Evolutionary conservation across 1,140 invertebrate species (phyloP), one percentile per base, ranked within the genome.

Genomic region (Caenorhabditis brenneri): DNA sequence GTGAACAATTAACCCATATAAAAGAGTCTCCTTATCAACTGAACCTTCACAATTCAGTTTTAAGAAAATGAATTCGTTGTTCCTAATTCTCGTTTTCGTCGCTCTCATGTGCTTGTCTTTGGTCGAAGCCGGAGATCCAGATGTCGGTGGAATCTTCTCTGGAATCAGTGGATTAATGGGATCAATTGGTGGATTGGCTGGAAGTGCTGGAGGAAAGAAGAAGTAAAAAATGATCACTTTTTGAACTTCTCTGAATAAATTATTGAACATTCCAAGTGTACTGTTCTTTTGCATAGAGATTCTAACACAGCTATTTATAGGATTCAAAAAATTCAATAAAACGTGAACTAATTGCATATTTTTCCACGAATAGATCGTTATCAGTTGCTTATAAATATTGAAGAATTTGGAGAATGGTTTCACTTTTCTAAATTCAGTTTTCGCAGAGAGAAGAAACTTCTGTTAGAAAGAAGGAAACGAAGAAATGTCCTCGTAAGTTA

Each of bases 121-220:
- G 7, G 15, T 42, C 22, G 65, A 74, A 24, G 65, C 65, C 15
- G 65, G n/a, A 24, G 65, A 42, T 42, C 36, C 65, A 42, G 65
- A 74, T 74, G 4, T 74, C n/a, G 65, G 65, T 19, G 65, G 65
- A 42, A 74, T 74, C 36, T 74, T 74, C 65, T 42, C 36, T 27
- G 65, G 65, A 74, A 2, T 74, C 65, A 5, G 19, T 12, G 65
- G 65, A 46, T n/a, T 74, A n/a, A 4, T 74, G 2, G 33, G 36
- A 42, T 74, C 65, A 0, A 74, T 74, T n/a, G 58, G 58, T 36
- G 29, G 31, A 36, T 33, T 74, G n/a, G 36, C 27, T 74, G 65
- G 65, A 36, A 5, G 9, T 7, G 65, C 65, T 12, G 65, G 65
- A 46, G 65, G 65, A 74, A 74, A 74, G 65, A 74, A 74, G 15